Percentiles rank a stretch among this genome's conserved stretches.
phyloP scores from a whole-genome alignment of 1,140 invertebrate genomes.

The Camponotus pennsylvanicus region DNA sequence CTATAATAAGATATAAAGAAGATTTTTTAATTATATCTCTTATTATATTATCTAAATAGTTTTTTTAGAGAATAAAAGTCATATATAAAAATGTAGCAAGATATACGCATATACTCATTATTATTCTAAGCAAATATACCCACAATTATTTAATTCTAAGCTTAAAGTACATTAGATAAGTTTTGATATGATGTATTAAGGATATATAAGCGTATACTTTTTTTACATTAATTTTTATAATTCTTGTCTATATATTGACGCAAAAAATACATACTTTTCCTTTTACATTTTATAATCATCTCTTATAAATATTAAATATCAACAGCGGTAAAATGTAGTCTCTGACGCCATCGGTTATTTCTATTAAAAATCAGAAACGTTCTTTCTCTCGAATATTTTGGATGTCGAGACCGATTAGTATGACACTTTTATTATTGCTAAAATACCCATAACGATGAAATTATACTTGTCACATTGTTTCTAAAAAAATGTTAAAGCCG shows the following conservation, averaged over 20 bases:
- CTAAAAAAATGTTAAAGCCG: neutral
- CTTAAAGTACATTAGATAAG: neutral
- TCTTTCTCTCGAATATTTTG: conserved; percentile 15
- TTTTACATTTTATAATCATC: conserved; percentile 9
- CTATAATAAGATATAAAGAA: no score
- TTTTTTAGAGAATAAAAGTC: no score
- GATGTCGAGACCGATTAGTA: conserved; percentile 16
- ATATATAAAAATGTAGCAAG: no score
- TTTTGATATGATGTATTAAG: no score
- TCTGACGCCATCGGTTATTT: conserved; percentile 25
- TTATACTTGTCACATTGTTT: neutral
- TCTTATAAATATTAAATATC: conserved; percentile 8
- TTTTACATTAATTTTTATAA: neutral
- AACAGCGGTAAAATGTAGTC: conserved; percentile 15
- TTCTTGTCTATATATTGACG: conserved; percentile 26
- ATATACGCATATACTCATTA: neutral
- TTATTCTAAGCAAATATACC: neutral
- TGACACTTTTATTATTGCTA: neutral
- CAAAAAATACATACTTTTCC: neutral
- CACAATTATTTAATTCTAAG: neutral
- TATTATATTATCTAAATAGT: no score
- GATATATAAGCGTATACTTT: neutral
- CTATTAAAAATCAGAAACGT: conserved; percentile 48
- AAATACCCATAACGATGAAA: conserved; percentile 19
- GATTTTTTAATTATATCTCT: no score